Evolutionary conservation across 2,113 vertebrate species (phyloP), one percentile per base, ranked within the genome.

Genomic region (Clarias macrocephalus): DNA sequence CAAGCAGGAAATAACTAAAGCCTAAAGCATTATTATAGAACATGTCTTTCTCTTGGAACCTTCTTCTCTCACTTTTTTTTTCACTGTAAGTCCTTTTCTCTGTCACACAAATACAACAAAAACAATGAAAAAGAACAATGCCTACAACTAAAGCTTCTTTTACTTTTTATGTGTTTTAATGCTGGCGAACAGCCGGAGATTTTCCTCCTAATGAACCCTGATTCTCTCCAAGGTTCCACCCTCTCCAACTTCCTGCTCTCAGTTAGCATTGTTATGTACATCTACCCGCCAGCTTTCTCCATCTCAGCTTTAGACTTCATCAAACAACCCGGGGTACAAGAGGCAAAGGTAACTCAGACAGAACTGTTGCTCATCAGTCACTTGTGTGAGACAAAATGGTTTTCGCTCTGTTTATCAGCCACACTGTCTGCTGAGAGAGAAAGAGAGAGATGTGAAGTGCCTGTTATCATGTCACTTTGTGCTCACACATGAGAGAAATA

Each of bases 401-500:
- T 65, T 37, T 76, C 30, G 19, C 82, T 30, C 21, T 59, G 84
- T 88, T 88, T 86, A 86, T 85, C 59, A 81, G 59, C 57, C 13
- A n/a, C 54, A 65, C 30, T 54, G 63, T 87, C 82, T 87, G 85
- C 57, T 33, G 66, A 19, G 28, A 86, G 88, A 86, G 72, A 75
- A 37, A 84, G n/a, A 84, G 48, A 37, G 66, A 59, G 83, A 57
- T n/a, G 37, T n/a, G 62, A 68, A 82, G 33, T 82, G 18, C 8
- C 48, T 65, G 88, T 63, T 82, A 82, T 59, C 28, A 19, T 75
- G 83, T 83, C 37, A 23, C 15, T 48, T 76, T 52, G 57, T 48
- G 37, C 77, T 84, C 54, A n/a, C 5, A 87, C 83, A 87, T 60
- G 37, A 89, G 60, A 85, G 52, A 65, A 79, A 85, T 63, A 70